Conservation (phyloP, 2,113 vertebrate species). For the Spilogale gracilis region DNA sequence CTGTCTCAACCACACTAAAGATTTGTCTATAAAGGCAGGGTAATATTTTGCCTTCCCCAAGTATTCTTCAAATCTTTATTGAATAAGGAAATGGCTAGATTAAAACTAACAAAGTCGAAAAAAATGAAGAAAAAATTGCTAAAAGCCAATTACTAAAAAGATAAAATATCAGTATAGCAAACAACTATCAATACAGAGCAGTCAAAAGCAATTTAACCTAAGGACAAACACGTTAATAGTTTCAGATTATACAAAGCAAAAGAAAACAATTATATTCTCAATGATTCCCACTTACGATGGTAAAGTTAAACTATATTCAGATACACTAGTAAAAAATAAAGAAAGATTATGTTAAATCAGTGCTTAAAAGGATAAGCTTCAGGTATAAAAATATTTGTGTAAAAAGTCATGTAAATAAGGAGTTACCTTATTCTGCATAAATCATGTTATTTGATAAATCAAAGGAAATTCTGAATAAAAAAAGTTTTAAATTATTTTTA, state of each 20-base stretch:
- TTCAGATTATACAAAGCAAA: slow-evolving; percentile 56
- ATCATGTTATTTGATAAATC: slow-evolving; percentile 50
- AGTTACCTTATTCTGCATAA: slow-evolving; percentile 50
- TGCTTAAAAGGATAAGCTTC: slow-evolving; percentile 83
- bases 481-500: slow-evolving; percentile 13
- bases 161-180: slow-evolving; percentile 34
- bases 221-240: neutral
- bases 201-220: slow-evolving; percentile 27
- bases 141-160: neutral
- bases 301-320: slow-evolving; percentile 78
- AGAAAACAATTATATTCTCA: slow-evolving; percentile 52
- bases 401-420: slow-evolving; percentile 49
- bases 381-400: slow-evolving; percentile 52
- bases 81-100: neutral
- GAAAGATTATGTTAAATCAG: slow-evolving; percentile 48
- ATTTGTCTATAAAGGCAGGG: neutral
- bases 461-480: slow-evolving; percentile 6
- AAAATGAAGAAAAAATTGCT: slow-evolving; percentile 28
- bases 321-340: slow-evolving; percentile 55
- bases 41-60: slow-evolving; percentile 26
- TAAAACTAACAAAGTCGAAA: slow-evolving; percentile 30
- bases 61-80: neutral
- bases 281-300: slow-evolving; percentile 4
- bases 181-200: neutral
- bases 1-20: neutral